A percentile compares a stretch with the other conserved stretches of the same genome.
Conservation (phyloP, 2,113 vertebrate genomes). For the Oxyruncus cristatus region DNA sequence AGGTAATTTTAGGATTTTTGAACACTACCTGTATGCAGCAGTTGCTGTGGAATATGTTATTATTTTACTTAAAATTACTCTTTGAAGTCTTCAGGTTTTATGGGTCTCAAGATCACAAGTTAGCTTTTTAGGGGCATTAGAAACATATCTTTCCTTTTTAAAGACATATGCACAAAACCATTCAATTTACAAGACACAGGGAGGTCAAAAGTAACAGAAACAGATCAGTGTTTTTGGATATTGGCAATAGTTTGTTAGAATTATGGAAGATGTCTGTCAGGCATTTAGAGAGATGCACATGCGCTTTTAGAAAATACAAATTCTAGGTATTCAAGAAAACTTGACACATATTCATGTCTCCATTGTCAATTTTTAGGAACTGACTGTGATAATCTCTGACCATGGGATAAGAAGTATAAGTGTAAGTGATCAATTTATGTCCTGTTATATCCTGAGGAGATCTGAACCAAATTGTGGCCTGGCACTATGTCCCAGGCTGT, state of each 20-base stretch:
- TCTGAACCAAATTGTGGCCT: not conserved
- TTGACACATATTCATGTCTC: not conserved
- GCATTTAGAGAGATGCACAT: not conserved
- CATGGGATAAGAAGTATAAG: not conserved
- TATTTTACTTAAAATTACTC: not conserved
- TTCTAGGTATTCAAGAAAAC: not conserved
- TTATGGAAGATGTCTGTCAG: not conserved
- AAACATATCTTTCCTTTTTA: not conserved
- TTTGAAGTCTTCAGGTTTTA: not conserved
- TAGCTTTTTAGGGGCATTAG: not conserved
- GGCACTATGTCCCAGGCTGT: not conserved
- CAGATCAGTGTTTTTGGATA: not conserved
- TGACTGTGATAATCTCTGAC: not conserved
- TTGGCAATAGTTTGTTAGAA: not conserved
- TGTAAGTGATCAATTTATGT: not conserved
- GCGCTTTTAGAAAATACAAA: not conserved
- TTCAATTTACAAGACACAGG: not conserved
- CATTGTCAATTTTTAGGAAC: not conserved
- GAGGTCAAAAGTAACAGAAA: not conserved
- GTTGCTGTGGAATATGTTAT: not conserved
- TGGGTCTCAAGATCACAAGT: not conserved
- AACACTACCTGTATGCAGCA: not conserved
- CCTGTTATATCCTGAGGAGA: not conserved
- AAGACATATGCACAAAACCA: not conserved
- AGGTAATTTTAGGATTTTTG: not conserved